These are phyloP conservation scores for Myrmecobius fasciatus DNA, from an alignment of 2,113 vertebrate genomes.

Conservation along the genomic window DNA sequence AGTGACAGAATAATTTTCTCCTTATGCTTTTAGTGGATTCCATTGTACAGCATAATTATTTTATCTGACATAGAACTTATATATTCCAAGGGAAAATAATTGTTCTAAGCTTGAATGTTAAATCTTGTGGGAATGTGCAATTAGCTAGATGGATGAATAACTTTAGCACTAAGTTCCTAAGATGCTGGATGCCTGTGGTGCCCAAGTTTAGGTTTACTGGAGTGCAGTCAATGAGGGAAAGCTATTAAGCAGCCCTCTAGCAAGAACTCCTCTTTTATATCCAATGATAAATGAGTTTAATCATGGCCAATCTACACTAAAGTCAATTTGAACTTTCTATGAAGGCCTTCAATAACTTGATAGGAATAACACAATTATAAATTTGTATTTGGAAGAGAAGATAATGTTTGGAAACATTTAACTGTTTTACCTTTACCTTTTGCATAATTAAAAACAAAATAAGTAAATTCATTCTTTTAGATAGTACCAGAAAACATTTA, in stretches of 20 bases:
- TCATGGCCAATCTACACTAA: slow-evolving; percentile 65
- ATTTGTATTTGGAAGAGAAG: not conserved
- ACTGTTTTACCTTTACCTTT: not conserved
- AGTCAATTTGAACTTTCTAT: slow-evolving; percentile 36
- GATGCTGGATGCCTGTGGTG: slow-evolving; percentile 49
- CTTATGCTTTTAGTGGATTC: not conserved
- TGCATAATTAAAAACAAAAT: not conserved
- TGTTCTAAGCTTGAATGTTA: slow-evolving; percentile 53
- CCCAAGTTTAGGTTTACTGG: slow-evolving; percentile 47
- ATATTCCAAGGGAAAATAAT: slow-evolving; percentile 35
- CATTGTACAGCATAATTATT: not conserved
- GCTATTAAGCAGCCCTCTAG: slow-evolving; percentile 4
- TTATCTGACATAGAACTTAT: not conserved
- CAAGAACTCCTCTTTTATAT: slow-evolving; percentile 63
- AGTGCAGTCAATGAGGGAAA: slow-evolving; percentile 53
- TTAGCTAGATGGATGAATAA: slow-evolving; percentile 60
- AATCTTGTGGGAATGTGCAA: slow-evolving; percentile 44
- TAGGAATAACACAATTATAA: not conserved
- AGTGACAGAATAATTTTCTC: not conserved
- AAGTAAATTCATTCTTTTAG: not conserved
- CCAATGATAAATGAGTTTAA: slow-evolving; percentile 65
- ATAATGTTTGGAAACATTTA: not conserved
- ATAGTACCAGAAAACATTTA: not conserved
- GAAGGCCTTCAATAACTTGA: not conserved
- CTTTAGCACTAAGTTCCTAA: slow-evolving; percentile 48